phyloP scores from a whole-genome alignment of 30 jellyfish, hydroid and myxozoan species.

The Nemopilema nomurai region DNA sequence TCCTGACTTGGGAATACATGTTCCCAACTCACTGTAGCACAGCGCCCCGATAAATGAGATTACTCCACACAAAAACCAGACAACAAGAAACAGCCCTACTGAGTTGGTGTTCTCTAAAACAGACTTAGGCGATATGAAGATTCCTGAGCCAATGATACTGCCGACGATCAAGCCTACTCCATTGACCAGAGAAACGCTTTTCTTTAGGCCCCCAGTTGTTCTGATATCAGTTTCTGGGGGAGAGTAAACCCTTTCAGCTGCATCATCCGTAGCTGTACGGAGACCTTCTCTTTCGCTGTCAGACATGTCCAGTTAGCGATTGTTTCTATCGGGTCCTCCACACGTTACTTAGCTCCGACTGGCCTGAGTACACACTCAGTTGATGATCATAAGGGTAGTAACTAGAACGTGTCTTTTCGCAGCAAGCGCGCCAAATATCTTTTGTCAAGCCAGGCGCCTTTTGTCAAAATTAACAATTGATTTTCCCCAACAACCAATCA shows the following conservation, averaged over 20 bases:
- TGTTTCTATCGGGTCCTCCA: too few species aligned
- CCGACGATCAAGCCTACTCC: conserved; percentile 91
- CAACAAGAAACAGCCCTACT: conserved; percentile 67
- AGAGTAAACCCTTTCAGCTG: conserved; percentile 46
- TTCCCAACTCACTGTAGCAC: conserved; percentile 85
- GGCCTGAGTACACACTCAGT: too few species aligned
- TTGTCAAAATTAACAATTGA: neutral
- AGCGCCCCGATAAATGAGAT: conserved; percentile 73
- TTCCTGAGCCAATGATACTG: conserved; percentile 86
- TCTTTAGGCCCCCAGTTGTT: conserved; percentile 59
- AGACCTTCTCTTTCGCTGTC: conserved; percentile 66
- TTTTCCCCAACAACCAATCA: neutral
- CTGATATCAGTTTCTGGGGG: conserved; percentile 65
- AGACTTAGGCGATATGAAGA: conserved; percentile 74
- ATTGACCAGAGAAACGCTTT: conserved; percentile 61
- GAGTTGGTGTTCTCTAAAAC: conserved; percentile 59
- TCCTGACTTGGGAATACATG: conserved; percentile 75
- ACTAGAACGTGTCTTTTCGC: conserved; percentile 23
- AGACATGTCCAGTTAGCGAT: conserved; percentile 33
- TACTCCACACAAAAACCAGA: conserved; percentile 82
- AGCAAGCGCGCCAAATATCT: conserved; percentile 21
- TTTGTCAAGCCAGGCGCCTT: neutral
- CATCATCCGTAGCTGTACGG: conserved; percentile 72
- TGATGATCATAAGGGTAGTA: neutral
- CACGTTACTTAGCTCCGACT: too few species aligned